Conservation (phyloP, 2,797 vertebrate genomes). For the Pelobates cultripes region DNA sequence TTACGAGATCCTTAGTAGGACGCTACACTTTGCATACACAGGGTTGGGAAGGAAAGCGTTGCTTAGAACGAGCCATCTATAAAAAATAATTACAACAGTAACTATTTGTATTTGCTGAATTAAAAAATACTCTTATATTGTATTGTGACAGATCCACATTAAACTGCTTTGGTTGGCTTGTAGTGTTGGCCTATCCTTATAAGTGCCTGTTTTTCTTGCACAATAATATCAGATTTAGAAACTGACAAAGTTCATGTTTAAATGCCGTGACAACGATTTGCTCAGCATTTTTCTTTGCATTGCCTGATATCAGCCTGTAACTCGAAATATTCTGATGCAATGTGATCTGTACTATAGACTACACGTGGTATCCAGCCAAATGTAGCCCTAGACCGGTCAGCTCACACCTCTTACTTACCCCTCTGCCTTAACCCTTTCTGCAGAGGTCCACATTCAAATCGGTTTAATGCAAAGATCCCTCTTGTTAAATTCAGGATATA, state of each 20-base stretch:
- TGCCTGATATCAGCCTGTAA: neutral
- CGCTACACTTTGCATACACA: too few species aligned
- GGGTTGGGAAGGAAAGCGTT: too few species aligned
- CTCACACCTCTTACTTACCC: conserved; percentile 11
- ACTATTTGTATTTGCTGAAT: too few species aligned
- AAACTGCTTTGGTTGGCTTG: neutral
- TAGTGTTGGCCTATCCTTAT: neutral
- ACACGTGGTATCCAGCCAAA: neutral
- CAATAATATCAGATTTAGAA: neutral
- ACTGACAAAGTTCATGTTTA: neutral
- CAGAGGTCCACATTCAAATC: too few species aligned
- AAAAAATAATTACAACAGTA: too few species aligned
- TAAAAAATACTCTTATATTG: too few species aligned
- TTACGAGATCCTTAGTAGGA: too few species aligned
- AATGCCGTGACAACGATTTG: neutral
- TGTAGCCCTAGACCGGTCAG: neutral
- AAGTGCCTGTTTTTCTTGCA: neutral
- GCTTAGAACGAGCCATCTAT: too few species aligned
- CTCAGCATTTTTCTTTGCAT: conserved; percentile 1
- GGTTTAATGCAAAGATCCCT: too few species aligned
- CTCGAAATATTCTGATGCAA: conserved; percentile 8
- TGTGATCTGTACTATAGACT: neutral
- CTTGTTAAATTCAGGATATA: too few species aligned
- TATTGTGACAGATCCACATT: too few species aligned
- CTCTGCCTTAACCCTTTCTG: conserved; percentile 3